Evolutionary conservation across 2,797 vertebrate genomes (phyloP).

Genomic region (Sarcoramphus papa): DNA sequence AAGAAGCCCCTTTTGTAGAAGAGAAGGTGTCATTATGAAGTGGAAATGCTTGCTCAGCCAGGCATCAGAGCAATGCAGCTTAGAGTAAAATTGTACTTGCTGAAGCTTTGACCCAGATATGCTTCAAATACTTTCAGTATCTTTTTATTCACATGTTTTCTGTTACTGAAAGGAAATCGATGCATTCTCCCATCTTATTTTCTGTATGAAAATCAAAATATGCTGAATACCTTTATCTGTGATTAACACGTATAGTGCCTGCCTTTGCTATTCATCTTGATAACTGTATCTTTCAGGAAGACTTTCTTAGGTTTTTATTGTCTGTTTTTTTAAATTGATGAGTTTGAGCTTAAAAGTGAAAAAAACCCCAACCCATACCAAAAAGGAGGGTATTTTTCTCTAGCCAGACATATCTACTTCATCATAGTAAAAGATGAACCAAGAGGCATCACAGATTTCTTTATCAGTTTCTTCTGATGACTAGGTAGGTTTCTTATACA

Average conservation of each 20-base stretch:
- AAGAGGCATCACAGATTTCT: background rate
- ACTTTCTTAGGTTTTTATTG: background rate
- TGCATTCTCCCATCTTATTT: background rate
- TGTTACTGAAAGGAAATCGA: background rate
- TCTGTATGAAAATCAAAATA: background rate
- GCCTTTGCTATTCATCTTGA: background rate
- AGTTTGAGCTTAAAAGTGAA: background rate
- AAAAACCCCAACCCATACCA: background rate
- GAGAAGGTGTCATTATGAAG: slow-evolving; percentile 18
- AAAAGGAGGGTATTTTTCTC: background rate
- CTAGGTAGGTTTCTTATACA: background rate
- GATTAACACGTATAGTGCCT: background rate
- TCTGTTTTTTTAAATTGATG: background rate
- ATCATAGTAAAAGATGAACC: background rate
- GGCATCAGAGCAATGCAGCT: background rate
- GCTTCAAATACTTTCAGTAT: background rate
- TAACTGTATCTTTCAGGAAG: background rate
- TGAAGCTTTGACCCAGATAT: slow-evolving; percentile 33
- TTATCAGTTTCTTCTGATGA: background rate
- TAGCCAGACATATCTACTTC: background rate
- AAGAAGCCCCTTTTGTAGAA: background rate
- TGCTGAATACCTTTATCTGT: background rate
- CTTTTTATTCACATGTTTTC: background rate
- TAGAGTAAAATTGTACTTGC: slow-evolving; percentile 10
- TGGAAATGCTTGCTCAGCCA: slow-evolving; percentile 3